These are phyloP conservation scores for Acanthopleura granulata DNA, from an alignment of 2,888 invertebrate species.

Conservation along the genomic window DNA sequence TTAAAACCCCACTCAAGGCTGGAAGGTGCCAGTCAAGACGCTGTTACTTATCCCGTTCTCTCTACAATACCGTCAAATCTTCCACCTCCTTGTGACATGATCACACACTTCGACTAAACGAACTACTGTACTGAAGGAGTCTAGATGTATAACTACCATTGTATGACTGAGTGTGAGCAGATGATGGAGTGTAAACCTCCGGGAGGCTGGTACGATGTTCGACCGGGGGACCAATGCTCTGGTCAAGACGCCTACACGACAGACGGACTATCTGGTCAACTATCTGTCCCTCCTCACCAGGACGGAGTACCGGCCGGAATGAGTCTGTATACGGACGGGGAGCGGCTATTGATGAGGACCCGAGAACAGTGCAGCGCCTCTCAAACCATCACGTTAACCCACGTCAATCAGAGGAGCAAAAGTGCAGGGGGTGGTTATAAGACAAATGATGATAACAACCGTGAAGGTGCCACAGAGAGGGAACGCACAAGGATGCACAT, in stretches of 20 bases:
- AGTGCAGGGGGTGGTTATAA: background rate
- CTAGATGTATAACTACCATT: background rate
- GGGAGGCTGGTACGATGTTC: background rate
- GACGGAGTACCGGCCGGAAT: background rate
- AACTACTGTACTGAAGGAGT: background rate
- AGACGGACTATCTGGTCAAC: no score
- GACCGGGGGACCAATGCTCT: no score
- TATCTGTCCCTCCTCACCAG: no score
- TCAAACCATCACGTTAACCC: constrained; percentile 6
- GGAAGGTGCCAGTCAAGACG: background rate
- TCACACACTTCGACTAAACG: no score
- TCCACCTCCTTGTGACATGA: no score
- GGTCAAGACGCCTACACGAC: no score
- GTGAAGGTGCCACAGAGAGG: constrained; percentile 60
- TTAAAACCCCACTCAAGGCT: background rate
- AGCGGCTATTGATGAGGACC: background rate
- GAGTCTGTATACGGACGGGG: background rate
- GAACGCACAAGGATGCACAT: constrained; percentile 69
- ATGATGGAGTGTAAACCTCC: background rate
- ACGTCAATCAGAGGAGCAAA: constrained; percentile 1
- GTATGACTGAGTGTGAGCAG: background rate
- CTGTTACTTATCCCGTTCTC: no score
- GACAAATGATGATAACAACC: background rate
- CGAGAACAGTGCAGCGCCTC: background rate
- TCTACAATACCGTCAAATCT: no score